Evolutionary conservation across 2,888 invertebrate genomes (phyloP), one percentile per base, ranked within the genome.

Genomic region (Drymonia ruficornis): DNA sequence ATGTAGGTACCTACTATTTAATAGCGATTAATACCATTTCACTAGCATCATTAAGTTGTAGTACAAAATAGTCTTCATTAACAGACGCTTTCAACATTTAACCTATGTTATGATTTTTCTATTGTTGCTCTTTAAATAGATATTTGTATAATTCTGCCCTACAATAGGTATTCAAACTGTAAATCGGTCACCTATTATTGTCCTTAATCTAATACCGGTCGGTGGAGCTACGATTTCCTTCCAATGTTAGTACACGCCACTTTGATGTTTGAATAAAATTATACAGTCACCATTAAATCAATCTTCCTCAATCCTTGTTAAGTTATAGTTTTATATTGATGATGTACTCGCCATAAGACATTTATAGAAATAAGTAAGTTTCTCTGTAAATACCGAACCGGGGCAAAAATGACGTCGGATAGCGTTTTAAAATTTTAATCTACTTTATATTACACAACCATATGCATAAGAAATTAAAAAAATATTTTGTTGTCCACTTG

Each of bases 161-260:
- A 5, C n/a, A 36, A n/a, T n/a, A 46, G 29, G 46, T 29, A 29
- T 2, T 29, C 29, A 46, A 46, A 29, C 29, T 29, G 15, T 46
- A 46, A 46, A 46, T 29, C 29, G 29, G 46, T 46, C 11, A 46
- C 8, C 29, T n/a, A 28, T 29, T 15, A 29, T 46, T 15, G 46
- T 8, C 12, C 29, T n/a, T 46, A 46, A 46, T 46, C 29, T 15
- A 46, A 46, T 46, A 8, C 15, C 28, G 6, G 3, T 16, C 42
- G 16, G 9, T 23, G 19, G 4, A 43, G 43, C 43, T 43, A 43
- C 43, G 19, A 43, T 13, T 19, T 43, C 43, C 43, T 12, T 23
- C 43, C 19, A 43, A 19, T 23, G 19, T 19, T 2, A 16, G 11
- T 11, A 9, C 16, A 16, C 9, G 38, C 38, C 38, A 15, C 38